Conservation (phyloP, 1,140 invertebrate species). For the Anastrepha obliqua region DNA sequence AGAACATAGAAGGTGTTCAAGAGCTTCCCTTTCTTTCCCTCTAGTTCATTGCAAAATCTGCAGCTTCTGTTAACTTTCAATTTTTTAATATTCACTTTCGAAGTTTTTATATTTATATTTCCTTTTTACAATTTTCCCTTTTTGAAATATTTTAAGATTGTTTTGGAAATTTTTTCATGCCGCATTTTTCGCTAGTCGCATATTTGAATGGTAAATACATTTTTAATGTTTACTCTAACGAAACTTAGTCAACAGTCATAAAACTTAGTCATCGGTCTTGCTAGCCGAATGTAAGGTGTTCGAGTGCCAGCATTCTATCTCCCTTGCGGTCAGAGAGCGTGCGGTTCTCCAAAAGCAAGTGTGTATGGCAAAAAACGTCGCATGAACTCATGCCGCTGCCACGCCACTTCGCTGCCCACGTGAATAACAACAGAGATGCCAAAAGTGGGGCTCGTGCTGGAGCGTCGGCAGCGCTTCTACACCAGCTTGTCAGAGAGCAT, state of each 20-base stretch:
- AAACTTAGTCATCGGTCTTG: too few relatives aligned
- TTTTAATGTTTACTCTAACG: background rate
- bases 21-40: too few relatives aligned
- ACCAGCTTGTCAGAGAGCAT: constrained; percentile 1
- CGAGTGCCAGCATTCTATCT: background rate
- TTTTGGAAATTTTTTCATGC: background rate
- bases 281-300: background rate
- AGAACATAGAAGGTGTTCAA: too few relatives aligned
- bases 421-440: constrained; percentile 4
- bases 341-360: background rate
- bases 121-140: too few relatives aligned
- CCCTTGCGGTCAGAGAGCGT: background rate
- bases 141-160: background rate
- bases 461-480: background rate
- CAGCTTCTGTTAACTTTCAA: too few relatives aligned
- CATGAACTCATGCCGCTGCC: background rate
- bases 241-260: too few relatives aligned
- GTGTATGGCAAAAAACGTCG: background rate
- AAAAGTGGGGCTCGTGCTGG: constrained; percentile 21
- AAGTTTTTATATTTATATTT: too few relatives aligned
- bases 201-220: too few relatives aligned
- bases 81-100: too few relatives aligned
- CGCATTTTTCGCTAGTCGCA: too few relatives aligned
- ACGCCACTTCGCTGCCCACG: constrained; percentile 6
- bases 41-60: too few relatives aligned